Evolutionary conservation across 2,888 invertebrate species (phyloP), one percentile per base, ranked within the genome.

Genomic region (Corbicula japonica): DNA sequence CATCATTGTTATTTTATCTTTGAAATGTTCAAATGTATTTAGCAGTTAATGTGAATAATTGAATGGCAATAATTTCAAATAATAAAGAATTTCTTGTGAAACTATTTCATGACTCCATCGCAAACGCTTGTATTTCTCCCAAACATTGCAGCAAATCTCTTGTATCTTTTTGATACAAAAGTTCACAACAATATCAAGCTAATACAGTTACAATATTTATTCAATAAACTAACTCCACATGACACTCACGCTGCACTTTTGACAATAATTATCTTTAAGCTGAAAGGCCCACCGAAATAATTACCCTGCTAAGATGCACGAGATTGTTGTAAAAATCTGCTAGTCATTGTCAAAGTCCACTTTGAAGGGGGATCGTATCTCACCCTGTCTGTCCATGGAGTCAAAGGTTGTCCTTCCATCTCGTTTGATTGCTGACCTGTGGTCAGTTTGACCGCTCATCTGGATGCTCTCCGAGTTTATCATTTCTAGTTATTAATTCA

Each of bases 171-270:
- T 41, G 48, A 10, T 21, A 48, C n/a, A n/a, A 48, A 10, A 48
- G n/a, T 6, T 12, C 15, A 41, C 41, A 23, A 38, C 28, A 38
- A 61, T 32, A 61, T 61, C 41, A 28, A n/a, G 41, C 60, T 35
- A 61, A 41, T 34, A 34, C 34, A 56, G 34, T 35, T 35, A 52
- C 56, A 54, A 41, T 69, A 70, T 79, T 79, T 74, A 79, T 79
- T 71, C 56, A 79, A 75, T 75, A 65, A 75, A 79, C 75, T 70
- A 70, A 75, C 75, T 79, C 62, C 66, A 71, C 74, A 63, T 71
- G 79, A 74, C 79, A 66, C 32, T 52, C 38, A 46, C 34, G 52
- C 44, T 15, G 34, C 35, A 28, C 23, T 34, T 41, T 50, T 60
- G 44, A 50, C 52, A 50, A 41, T 61, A 26, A 61, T 54, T 60